These are phyloP conservation scores for Brachypalpus laphriformis DNA, from an alignment of 2,888 invertebrate species.

Conservation along the genomic window DNA sequence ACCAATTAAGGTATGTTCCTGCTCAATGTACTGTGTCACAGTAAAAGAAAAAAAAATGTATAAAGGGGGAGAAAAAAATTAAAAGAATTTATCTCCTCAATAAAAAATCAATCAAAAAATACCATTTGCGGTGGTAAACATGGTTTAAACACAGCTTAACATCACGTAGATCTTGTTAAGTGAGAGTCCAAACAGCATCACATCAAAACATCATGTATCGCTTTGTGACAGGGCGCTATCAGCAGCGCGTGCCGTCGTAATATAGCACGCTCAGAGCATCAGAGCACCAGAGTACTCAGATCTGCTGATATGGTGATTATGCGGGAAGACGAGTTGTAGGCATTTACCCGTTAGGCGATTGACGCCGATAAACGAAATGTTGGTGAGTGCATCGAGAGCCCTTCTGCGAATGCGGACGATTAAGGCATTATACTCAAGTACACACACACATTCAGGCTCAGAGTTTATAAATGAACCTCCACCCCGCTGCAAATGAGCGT, in stretches of 20 bases:
- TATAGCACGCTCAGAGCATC: constrained; percentile 47
- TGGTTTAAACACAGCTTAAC: constrained; percentile 50
- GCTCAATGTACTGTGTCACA: constrained; percentile 36
- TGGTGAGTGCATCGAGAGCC: constrained; percentile 44
- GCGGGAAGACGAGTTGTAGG: constrained; percentile 65
- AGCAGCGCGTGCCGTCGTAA: constrained; percentile 60
- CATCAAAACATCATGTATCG: constrained; percentile 50
- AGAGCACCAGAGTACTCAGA: neutral
- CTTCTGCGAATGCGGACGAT: constrained; percentile 41
- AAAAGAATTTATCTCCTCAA: constrained; percentile 50
- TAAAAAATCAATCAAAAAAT: constrained; percentile 67
- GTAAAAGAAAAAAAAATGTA: neutral
- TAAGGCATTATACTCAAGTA: constrained; percentile 14
- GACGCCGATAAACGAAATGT: constrained; percentile 61
- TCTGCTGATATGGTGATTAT: constrained; percentile 67
- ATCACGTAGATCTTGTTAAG: constrained; percentile 68
- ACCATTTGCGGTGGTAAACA: constrained; percentile 63
- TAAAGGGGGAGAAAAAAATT: constrained; percentile 14
- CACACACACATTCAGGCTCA: neutral
- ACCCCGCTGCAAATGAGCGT: constrained; percentile 70
- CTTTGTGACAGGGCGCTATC: constrained; percentile 44
- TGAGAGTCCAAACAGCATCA: constrained; percentile 56
- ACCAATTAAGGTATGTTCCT: constrained; percentile 29
- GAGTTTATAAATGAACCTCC: constrained; percentile 29
- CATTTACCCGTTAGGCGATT: constrained; percentile 72